Percentiles rank a stretch among this genome's conserved stretches.
phyloP scores from a whole-genome alignment of 1,140 invertebrate genomes.

The Drosophila sechellia region DNA sequence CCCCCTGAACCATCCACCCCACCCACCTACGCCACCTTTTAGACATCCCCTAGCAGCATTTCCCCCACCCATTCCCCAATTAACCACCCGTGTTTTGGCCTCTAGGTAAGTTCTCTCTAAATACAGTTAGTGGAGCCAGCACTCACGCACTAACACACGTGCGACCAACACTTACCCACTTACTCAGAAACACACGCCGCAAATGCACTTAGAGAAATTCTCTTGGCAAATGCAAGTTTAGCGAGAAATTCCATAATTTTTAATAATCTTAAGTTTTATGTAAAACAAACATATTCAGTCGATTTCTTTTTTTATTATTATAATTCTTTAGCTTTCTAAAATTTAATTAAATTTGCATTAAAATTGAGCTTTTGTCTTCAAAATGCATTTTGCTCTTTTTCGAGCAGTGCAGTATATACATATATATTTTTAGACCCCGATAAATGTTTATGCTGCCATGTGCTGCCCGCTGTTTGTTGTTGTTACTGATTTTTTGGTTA shows the following conservation, averaged over 20 bases:
- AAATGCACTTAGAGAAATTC: conserved; percentile 16
- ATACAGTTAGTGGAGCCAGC: conserved; percentile 49
- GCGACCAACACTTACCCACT: conserved; percentile 26
- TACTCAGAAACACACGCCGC: conserved; percentile 10
- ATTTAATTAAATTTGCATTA: no score
- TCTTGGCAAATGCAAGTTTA: no score
- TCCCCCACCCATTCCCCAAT: not conserved
- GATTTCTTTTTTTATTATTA: no score
- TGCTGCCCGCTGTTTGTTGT: conserved; percentile 46
- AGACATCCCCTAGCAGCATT: not conserved
- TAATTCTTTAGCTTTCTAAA: no score
- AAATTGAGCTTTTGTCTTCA: not conserved
- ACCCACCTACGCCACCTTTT: not conserved
- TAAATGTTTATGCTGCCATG: conserved; percentile 73
- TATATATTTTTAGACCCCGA: conserved; percentile 58
- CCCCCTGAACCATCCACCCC: not conserved
- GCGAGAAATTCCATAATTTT: no score
- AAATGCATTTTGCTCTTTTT: not conserved
- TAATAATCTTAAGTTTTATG: no score
- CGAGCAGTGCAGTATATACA: conserved; percentile 21
- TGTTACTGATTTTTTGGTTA: conserved; percentile 35
- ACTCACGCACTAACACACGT: conserved; percentile 33
- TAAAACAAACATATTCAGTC: no score
- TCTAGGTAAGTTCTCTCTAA: conserved; percentile 50
- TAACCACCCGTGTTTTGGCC: conserved; percentile 19